These are phyloP conservation scores for Melierax canorus DNA, from an alignment of 2,113 vertebrate genomes.

Conservation along the genomic window DNA sequence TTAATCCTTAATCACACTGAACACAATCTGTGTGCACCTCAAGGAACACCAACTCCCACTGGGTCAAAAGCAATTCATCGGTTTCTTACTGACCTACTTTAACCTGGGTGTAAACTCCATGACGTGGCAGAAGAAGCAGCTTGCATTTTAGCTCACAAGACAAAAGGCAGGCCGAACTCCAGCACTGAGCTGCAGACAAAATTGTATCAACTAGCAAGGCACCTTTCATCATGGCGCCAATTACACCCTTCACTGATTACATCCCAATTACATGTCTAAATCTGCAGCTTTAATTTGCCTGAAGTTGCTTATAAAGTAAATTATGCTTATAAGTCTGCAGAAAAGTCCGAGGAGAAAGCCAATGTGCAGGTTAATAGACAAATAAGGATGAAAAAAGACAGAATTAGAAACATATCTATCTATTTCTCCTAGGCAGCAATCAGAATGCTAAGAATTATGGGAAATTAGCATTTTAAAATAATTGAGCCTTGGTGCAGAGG, in stretches of 20 bases:
- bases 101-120: background rate
- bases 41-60: background rate
- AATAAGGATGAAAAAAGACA: background rate
- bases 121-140: background rate
- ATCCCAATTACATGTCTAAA: background rate
- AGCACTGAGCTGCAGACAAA: background rate
- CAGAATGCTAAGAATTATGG: background rate
- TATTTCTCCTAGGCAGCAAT: background rate
- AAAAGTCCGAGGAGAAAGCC: background rate
- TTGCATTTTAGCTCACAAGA: background rate
- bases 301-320: background rate
- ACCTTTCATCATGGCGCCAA: background rate
- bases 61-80: background rate
- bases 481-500: background rate
- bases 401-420: background rate
- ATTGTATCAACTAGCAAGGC: background rate
- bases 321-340: background rate
- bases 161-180: background rate
- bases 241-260: background rate
- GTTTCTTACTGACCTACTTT: constrained; percentile 26
- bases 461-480: background rate
- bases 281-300: background rate
- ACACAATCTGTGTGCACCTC: background rate
- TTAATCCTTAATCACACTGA: background rate
- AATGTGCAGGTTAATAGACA: background rate